phyloP scores from a whole-genome alignment of 2,113 vertebrate genomes.

The Tinamus guttatus region DNA sequence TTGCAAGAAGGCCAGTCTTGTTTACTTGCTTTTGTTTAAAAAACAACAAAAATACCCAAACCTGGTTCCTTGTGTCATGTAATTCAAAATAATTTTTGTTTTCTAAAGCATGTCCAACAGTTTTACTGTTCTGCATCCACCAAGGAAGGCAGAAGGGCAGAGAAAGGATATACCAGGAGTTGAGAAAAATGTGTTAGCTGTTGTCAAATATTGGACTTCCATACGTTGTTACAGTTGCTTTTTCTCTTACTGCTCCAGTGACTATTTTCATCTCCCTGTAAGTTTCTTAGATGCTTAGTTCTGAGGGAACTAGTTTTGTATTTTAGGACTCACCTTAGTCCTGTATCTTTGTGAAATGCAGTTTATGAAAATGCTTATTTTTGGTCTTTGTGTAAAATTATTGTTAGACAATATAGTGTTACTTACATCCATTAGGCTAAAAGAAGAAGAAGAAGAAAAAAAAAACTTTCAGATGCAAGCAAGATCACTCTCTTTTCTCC shows the following conservation, averaged over 20 bases:
- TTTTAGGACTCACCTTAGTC: neutral
- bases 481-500: neutral
- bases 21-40: neutral
- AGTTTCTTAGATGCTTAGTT: neutral
- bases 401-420: neutral
- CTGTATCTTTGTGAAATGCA: neutral
- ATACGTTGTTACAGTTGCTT: neutral
- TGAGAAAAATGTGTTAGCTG: fast-evolving
- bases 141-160: neutral
- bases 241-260: neutral
- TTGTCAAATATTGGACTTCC: neutral
- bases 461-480: neutral
- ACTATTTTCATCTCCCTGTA: neutral
- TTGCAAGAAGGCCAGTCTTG: neutral
- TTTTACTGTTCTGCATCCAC: neutral
- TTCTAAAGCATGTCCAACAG: neutral
- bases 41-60: neutral
- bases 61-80: neutral
- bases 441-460: neutral
- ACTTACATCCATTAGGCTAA: neutral
- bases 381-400: neutral
- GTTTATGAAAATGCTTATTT: neutral
- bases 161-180: neutral
- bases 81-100: neutral
- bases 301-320: neutral